Percentiles rank a stretch among this genome's conserved stretches.
Evolutionary conservation across 2,797 vertebrate species (phyloP).

Genomic region (Sebastes paucispinis): DNA sequence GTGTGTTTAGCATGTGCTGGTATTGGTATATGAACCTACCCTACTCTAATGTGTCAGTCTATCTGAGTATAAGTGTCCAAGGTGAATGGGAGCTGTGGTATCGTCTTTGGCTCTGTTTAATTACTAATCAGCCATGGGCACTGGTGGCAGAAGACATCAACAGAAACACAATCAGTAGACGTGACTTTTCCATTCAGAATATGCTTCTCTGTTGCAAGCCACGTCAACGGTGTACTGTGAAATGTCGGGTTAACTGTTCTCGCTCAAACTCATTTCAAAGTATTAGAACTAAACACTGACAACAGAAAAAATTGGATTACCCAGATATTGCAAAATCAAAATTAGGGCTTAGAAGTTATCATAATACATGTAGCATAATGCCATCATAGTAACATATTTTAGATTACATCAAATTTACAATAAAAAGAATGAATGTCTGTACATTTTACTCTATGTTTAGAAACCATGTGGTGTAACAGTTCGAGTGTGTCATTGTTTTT

Average conservation of each 20-base stretch:
- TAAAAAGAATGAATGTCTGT: neutral
- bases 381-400: neutral
- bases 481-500: constrained; percentile 3
- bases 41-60: constrained; percentile 14
- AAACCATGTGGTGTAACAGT: neutral
- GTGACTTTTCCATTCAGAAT: constrained; percentile 38
- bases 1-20: neutral
- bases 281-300: neutral
- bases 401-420: neutral
- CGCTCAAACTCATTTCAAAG: neutral
- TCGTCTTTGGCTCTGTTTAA: constrained; percentile 77
- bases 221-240: neutral
- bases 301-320: neutral
- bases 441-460: neutral
- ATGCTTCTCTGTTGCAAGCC: neutral
- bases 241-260: neutral
- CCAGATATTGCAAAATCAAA: neutral
- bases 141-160: constrained; percentile 46
- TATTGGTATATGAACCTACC: neutral
- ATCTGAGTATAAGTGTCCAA: constrained; percentile 40
- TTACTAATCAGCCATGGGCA: constrained; percentile 71
- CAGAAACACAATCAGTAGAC: constrained; percentile 36
- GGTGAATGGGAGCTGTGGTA: constrained; percentile 60
- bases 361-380: neutral
- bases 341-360: neutral